Conservation (phyloP, 2,797 vertebrate genomes). For the Chelidonichthys spinosus region DNA sequence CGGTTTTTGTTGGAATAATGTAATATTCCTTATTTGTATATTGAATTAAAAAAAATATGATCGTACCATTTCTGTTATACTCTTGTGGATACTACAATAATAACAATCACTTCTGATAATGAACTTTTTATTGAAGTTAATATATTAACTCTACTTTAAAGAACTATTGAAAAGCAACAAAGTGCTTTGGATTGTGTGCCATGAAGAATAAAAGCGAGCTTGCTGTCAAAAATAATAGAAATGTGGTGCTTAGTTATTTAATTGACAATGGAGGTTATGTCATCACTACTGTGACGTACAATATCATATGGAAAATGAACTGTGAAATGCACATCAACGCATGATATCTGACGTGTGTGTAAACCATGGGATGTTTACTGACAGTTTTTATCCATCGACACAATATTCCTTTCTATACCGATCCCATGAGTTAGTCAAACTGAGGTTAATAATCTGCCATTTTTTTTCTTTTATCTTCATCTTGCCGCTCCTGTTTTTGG, state of each 20-base stretch:
- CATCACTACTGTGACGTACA: not conserved
- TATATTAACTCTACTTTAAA: not conserved
- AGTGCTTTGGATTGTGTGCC: not conserved
- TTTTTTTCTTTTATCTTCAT: slow-evolving; percentile 12
- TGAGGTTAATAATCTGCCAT: not conserved
- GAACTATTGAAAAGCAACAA: not conserved
- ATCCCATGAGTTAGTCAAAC: not conserved
- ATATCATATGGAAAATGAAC: not conserved
- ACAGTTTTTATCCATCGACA: not conserved
- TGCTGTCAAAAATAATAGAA: not conserved
- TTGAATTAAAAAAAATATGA: slow-evolving; percentile 53
- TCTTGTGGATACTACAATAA: not conserved
- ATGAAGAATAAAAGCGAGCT: not conserved
- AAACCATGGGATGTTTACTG: not conserved
- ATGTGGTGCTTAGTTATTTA: not conserved
- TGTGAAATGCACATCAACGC: not conserved
- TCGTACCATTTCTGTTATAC: slow-evolving; percentile 27
- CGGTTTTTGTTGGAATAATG: slow-evolving; percentile 71
- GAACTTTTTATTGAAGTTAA: not conserved
- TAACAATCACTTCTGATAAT: slow-evolving; percentile 1
- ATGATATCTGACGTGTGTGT: not conserved
- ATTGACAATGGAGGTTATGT: not conserved
- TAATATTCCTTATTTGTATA: slow-evolving; percentile 63
- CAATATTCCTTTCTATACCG: not conserved
- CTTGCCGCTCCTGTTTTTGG: not conserved